phyloP scores from a whole-genome alignment of 2,888 invertebrate species.

The Agelastica alni region DNA sequence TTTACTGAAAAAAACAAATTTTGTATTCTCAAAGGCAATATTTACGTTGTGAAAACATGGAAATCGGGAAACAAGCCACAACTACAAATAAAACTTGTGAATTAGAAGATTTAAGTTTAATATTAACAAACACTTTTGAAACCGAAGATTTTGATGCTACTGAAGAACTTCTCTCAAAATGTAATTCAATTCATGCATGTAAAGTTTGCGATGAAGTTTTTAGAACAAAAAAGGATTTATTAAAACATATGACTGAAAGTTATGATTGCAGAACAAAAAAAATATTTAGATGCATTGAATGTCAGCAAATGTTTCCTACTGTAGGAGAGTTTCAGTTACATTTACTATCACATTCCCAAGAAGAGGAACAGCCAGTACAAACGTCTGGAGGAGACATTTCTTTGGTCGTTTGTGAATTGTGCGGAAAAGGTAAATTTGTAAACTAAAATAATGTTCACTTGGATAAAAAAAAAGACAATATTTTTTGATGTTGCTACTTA shows the following conservation, averaged over 20 bases:
- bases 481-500: too few species aligned
- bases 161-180: constrained; percentile 16
- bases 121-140: constrained; percentile 15
- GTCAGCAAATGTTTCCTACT: constrained; percentile 12
- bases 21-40: background rate
- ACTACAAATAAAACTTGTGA: background rate
- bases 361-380: constrained; percentile 4
- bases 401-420: constrained; percentile 11
- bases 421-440: constrained; percentile 21
- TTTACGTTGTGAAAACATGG: constrained; percentile 1
- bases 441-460: too few species aligned
- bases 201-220: constrained; percentile 18
- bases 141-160: constrained; percentile 22
- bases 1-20: constrained; percentile 17
- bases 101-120: constrained; percentile 6
- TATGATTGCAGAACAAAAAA: constrained; percentile 20
- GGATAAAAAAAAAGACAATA: too few species aligned
- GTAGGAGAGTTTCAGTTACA: constrained; percentile 19
- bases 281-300: constrained; percentile 12
- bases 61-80: background rate
- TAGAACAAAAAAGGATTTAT: constrained; percentile 7
- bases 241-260: constrained; percentile 16
- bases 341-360: constrained; percentile 17
- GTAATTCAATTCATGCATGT: constrained; percentile 16
- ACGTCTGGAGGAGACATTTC: constrained; percentile 2